A percentile compares a stretch with the other conserved stretches of the same genome.
These are phyloP conservation scores for Limosa lapponica DNA, from an alignment of 2,797 vertebrate species.

Conservation along the genomic window DNA sequence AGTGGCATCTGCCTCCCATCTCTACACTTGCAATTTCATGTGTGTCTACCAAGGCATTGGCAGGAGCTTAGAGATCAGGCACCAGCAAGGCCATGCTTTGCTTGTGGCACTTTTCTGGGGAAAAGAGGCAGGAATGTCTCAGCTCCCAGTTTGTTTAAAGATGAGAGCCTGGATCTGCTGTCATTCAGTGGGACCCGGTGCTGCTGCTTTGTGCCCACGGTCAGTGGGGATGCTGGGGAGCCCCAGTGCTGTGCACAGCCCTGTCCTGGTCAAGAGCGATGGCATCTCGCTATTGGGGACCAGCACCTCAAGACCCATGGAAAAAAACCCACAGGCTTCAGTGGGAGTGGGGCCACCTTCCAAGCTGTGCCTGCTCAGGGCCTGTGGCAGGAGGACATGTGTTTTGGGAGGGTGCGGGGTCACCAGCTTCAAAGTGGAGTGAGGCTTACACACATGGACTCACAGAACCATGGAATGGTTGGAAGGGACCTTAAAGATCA, in stretches of 20 bases:
- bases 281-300: neutral
- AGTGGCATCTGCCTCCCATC: neutral
- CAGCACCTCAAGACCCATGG: neutral
- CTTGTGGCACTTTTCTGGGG: neutral
- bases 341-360: neutral
- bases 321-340: neutral
- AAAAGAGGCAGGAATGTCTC: neutral
- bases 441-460: accelerated
- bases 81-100: neutral
- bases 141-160: neutral
- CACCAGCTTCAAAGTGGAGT: accelerated
- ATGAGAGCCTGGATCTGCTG: neutral
- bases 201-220: neutral
- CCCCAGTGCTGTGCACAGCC: accelerated
- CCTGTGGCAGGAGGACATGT: accelerated
- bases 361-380: neutral
- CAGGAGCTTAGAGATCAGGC: neutral
- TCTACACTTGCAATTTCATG: neutral
- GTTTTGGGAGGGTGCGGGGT: neutral
- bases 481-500: neutral
- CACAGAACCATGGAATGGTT: neutral
- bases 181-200: accelerated
- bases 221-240: neutral
- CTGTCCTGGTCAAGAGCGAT: accelerated
- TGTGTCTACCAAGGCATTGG: neutral